Base-by-base conservation (phyloP, 2,113 vertebrate genomes). In the Lamprologus sp. region DNA sequence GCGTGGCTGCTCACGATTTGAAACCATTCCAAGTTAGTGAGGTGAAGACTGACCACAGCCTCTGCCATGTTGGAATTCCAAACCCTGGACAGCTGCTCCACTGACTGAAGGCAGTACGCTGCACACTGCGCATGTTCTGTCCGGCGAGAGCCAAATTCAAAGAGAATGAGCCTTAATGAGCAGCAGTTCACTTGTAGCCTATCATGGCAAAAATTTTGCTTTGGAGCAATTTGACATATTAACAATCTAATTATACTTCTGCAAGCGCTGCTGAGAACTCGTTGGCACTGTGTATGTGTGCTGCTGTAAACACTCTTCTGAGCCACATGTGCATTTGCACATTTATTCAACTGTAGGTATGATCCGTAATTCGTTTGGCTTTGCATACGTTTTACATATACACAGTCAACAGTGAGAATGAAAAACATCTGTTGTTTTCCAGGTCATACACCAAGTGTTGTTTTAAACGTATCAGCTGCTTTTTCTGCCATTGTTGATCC, bases 1-100 rank as follows among this genome's bases (percentile, higher is more conserved):
- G 97, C 95, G 97, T 96, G 96, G 97, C 96, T 96, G 97, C 96
- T 97, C 96, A 96, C 95, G 96, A 96, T 97, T 96, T 97, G 98
- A 98, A 98, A 98, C 96, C 98, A 98, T 97, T 98, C 98, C 98
- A 97, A 99, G 98, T 98, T 97, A 97, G 97, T 97, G 97, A 97
- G 97, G 96, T 97, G 97, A 97, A 97, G 97, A 97, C 98, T 97
- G 97, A 97, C 97, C 97, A 97, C 97, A 98, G 98, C 97, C 97
- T 98, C 98, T 99, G 98, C 98, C 98, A 99, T 99, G 98, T 99
- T 99, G 98, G 98, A 98, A 98, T 98, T 98, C 98, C 97, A 98
- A 98, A 98, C 97, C 97, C 97, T 97, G 98, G 98, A 99, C 98
- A 98, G 98, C 98, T 98, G 98, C 98, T 97, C 96, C 96, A 90